Conservation (phyloP, 2,888 invertebrate genomes). For the Sarcophaga rosellei region DNA sequence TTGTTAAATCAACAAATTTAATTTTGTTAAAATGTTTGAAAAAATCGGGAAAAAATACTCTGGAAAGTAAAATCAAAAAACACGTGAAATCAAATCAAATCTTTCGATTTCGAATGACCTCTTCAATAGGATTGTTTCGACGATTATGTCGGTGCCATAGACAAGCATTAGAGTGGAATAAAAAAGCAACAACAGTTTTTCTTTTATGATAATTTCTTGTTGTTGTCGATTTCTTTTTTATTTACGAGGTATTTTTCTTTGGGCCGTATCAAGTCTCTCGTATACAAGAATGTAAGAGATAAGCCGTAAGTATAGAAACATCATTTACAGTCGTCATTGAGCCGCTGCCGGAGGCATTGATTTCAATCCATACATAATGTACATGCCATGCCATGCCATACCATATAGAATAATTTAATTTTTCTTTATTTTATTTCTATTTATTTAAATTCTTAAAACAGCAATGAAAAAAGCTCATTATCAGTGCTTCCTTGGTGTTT, state of each 20-base stretch:
- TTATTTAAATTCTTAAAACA: constrained; percentile 6
- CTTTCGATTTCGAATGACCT: constrained; percentile 17
- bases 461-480: too few relatives aligned
- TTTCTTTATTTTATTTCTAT: neutral
- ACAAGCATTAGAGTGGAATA: too few relatives aligned
- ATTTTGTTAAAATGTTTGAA: constrained; percentile 45
- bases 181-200: neutral
- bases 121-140: neutral
- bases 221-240: neutral
- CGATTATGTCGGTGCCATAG: neutral
- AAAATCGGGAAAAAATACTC: neutral
- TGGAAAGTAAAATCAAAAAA: constrained; percentile 1
- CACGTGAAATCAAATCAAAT: neutral
- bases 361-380: neutral
- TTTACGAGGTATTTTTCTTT: too few relatives aligned
- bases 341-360: constrained; percentile 3
- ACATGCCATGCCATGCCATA: too few relatives aligned
- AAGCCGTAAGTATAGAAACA: constrained; percentile 2
- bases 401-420: too few relatives aligned
- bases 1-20: constrained; percentile 43
- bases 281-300: constrained; percentile 22
- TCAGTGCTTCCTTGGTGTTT: too few relatives aligned
- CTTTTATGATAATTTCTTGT: constrained; percentile 39
- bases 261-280: constrained; percentile 20
- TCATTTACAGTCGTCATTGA: constrained; percentile 3